Conservation (phyloP, 2,797 vertebrate species). For the Sebastes iracundus region DNA sequence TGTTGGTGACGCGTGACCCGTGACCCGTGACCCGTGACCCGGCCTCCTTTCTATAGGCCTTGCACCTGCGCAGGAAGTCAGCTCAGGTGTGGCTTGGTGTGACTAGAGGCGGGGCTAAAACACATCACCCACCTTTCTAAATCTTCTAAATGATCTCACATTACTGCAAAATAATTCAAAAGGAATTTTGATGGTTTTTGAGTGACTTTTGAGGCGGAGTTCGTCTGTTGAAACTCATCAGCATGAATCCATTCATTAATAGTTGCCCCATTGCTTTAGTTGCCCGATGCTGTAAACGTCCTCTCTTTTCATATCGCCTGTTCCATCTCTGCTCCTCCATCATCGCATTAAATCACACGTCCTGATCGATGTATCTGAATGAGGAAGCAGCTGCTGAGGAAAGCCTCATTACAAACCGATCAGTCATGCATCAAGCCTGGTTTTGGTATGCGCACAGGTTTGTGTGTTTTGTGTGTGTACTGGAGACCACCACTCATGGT, state of each 20-base stretch:
- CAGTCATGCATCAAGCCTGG: neutral
- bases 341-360: neutral
- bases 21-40: too few relatives aligned
- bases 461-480: neutral
- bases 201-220: neutral
- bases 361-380: neutral
- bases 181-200: neutral
- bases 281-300: neutral
- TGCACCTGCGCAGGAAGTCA: neutral
- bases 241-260: neutral
- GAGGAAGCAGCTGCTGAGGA: conserved; percentile 1
- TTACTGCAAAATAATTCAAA: neutral
- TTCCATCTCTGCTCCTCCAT: neutral
- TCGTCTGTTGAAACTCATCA: neutral
- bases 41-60: too few relatives aligned
- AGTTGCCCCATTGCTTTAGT: neutral
- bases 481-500: neutral
- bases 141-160: neutral
- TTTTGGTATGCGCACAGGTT: neutral
- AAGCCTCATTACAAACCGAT: neutral
- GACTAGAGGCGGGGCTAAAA: neutral
- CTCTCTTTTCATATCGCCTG: neutral
- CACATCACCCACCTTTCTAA: neutral
- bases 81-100: neutral
- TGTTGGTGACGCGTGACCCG: too few relatives aligned